Evolutionary conservation across 2,797 vertebrate genomes (phyloP), one percentile per base, ranked within the genome.

Genomic region (Crypturellus tataupa): DNA sequence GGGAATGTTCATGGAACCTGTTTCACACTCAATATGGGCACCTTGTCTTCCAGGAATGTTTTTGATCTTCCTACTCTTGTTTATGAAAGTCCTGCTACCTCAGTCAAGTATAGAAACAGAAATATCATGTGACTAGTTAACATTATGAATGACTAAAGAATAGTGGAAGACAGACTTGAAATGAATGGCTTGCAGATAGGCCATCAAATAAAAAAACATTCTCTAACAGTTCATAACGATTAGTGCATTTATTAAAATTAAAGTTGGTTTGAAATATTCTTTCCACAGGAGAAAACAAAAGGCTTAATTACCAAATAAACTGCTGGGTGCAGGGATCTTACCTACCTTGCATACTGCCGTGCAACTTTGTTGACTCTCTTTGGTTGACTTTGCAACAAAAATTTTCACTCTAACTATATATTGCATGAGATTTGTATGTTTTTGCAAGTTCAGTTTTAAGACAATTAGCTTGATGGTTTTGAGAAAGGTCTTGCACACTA

Each of bases 1-100:
- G 0, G 24, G 53, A 79, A 62, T 51, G 0, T 35, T 27, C 0
- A 4, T 20, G 17, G 35, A 62, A 83, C 4, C 1, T 71, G 19
- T 59, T 76, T 78, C 56, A 23, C 4, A 24, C 23, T 85, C 29
- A 3, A 2, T 33, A 40, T 0, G 0, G 53, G 7, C 17, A 62
- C 6, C 7, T 68, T 6, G 67, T 89, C 53, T 40, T 47, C 13
- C 46, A 37, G 24, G 42, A 84, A 33, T 24, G 14, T 12, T 87
- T 93, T 76, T 86, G 9, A 47, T 78, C 59, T 90, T 85, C 63
- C 16, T 53, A 23, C 6, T 47, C 7, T 4, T 60, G 79, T 85
- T 39, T 33, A 17, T 44, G 8, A 35, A 80, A 40, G 18, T 37
- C 7, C 71, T 69, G 6, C 11, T 84, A 2, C 15, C 7, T 56